These are phyloP conservation scores for Potorous gilbertii DNA, from an alignment of 2,797 vertebrate genomes.

Conservation along the genomic window DNA sequence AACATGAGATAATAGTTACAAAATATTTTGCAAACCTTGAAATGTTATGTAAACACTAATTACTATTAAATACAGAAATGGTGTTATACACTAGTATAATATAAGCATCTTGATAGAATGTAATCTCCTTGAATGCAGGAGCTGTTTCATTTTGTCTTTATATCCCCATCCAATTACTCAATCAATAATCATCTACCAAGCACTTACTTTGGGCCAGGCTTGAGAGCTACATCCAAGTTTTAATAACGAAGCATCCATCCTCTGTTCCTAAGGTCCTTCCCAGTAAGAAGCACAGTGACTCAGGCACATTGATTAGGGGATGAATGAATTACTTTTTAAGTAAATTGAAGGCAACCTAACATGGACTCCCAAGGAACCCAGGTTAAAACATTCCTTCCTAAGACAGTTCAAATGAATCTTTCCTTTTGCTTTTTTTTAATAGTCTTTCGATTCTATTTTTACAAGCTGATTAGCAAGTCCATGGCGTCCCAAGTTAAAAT, in stretches of 20 bases:
- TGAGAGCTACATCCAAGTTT: not conserved
- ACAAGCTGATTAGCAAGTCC: not conserved
- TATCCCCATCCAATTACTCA: not conserved
- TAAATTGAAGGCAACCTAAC: not conserved
- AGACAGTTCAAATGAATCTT: not conserved
- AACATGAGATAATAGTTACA: not conserved
- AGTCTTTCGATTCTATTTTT: not conserved
- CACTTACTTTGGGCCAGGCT: not conserved
- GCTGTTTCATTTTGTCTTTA: not conserved
- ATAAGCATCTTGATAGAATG: not conserved
- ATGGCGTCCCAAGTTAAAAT: not conserved
- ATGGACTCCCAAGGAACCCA: not conserved
- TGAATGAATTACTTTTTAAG: not conserved
- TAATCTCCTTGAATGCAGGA: not conserved
- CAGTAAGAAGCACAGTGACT: not conserved
- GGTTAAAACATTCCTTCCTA: not conserved
- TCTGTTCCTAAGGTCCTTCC: not conserved
- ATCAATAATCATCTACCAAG: not conserved
- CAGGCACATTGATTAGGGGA: not conserved
- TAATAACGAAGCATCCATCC: not conserved
- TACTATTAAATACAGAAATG: not conserved
- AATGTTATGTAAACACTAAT: not conserved
- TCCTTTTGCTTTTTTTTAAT: not conserved
- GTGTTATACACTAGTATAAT: not conserved
- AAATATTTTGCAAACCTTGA: not conserved